phyloP scores from a whole-genome alignment of 2,797 vertebrate genomes.

The Galago senegalensis region DNA sequence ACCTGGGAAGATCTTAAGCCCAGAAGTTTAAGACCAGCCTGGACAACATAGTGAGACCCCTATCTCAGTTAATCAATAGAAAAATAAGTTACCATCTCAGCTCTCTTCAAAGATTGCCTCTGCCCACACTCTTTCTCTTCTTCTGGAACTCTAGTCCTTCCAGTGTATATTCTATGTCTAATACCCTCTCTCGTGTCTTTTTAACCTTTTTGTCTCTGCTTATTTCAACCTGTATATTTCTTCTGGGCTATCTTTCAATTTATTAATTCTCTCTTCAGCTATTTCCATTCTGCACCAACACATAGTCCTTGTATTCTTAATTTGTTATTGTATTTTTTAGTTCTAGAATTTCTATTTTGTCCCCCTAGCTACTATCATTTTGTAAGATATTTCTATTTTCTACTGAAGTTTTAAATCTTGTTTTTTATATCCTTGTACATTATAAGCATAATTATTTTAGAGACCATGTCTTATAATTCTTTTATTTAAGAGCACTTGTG shows the following conservation, averaged over 20 bases:
- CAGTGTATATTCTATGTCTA: background rate
- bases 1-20: too few species aligned
- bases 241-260: background rate
- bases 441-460: background rate
- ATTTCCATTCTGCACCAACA: background rate
- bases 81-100: background rate
- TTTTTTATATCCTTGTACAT: background rate
- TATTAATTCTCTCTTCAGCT: constrained; percentile 7
- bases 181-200: background rate
- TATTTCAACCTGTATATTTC: background rate
- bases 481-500: background rate
- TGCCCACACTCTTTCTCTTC: background rate
- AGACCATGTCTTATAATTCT: background rate
- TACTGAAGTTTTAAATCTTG: background rate
- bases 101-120: background rate
- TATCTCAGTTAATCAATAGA: background rate
- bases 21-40: too few species aligned
- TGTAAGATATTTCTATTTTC: background rate
- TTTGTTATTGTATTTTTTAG: background rate
- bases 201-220: background rate
- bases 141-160: background rate
- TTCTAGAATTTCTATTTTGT: background rate
- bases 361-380: background rate
- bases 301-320: background rate
- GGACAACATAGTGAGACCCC: too few species aligned